A percentile compares a stretch with the other conserved stretches of the same genome.
Conservation (phyloP, 2,888 invertebrate species). For the Hypena proboscidalis region DNA sequence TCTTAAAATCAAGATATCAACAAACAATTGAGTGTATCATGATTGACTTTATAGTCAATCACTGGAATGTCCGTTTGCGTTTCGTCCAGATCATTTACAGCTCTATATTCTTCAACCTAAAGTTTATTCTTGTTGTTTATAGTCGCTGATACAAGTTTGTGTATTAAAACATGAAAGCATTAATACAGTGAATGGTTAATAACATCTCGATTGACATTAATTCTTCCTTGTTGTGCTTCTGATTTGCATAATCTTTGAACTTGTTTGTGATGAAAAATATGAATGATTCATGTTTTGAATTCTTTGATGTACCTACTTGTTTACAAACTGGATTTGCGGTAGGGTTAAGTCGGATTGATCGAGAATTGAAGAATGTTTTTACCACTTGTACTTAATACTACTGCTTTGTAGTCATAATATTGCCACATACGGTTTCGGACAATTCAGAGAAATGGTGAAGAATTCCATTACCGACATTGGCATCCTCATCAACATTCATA, state of each 20-base stretch:
- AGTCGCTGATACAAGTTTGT: constrained; percentile 26
- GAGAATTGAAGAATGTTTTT: no score
- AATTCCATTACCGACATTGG: no score
- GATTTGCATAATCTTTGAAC: constrained; percentile 69
- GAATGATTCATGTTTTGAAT: constrained; percentile 36
- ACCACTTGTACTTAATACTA: no score
- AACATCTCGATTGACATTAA: constrained; percentile 67
- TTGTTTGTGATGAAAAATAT: constrained; percentile 47
- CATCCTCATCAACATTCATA: no score
- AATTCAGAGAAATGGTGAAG: no score
- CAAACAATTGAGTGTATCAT: constrained; percentile 63
- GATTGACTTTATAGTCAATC: constrained; percentile 56
- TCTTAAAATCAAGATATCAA: constrained; percentile 54
- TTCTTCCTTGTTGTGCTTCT: constrained; percentile 64
- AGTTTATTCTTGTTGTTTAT: constrained; percentile 17
- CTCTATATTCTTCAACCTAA: constrained; percentile 14
- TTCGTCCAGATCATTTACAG: background rate
- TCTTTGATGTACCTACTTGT: constrained; percentile 20
- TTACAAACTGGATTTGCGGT: constrained; percentile 15
- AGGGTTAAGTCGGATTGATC: no score
- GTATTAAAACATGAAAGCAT: constrained; percentile 51
- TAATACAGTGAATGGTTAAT: constrained; percentile 57
- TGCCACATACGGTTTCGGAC: no score
- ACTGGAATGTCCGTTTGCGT: constrained; percentile 20
- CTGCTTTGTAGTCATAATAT: no score